These are phyloP conservation scores for Sciurus carolinensis DNA, from an alignment of 2,797 vertebrate species.

Conservation along the genomic window DNA sequence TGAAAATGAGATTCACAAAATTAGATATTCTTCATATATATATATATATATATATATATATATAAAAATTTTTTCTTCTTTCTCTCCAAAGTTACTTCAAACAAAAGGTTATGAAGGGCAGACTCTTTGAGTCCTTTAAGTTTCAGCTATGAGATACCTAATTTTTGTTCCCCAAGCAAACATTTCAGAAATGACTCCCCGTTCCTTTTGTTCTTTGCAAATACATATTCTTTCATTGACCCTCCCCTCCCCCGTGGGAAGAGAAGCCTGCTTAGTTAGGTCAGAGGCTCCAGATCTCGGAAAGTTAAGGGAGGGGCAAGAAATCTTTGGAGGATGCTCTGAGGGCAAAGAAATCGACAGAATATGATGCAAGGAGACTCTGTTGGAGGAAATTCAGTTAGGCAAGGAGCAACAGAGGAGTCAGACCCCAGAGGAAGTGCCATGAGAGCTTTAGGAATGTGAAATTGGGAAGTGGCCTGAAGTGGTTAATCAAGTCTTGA, in stretches of 20 bases:
- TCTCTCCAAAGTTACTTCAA: constrained; percentile 58
- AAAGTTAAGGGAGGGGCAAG: neutral
- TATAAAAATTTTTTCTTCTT: neutral
- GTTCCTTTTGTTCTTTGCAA: neutral
- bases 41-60: neutral
- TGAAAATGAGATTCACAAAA: constrained; percentile 72
- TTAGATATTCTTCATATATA: constrained; percentile 67
- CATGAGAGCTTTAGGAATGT: neutral
- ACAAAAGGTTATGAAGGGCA: constrained; percentile 27
- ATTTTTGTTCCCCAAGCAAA: neutral
- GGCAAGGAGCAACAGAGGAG: neutral
- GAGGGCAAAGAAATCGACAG: neutral
- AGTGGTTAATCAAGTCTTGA: neutral
- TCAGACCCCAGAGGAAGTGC: neutral
- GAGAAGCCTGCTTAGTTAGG: neutral
- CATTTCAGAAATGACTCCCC: neutral
- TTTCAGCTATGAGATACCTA: neutral
- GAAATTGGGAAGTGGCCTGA: neutral
- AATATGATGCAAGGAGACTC: accelerated
- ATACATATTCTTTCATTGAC: neutral
- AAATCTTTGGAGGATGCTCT: neutral
- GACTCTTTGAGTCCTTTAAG: neutral
- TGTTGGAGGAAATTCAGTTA: neutral
- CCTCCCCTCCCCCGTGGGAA: accelerated
- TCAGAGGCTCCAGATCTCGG: neutral